phyloP scores from a whole-genome alignment of 2,888 invertebrate species.

The Phaedon cochleariae region DNA sequence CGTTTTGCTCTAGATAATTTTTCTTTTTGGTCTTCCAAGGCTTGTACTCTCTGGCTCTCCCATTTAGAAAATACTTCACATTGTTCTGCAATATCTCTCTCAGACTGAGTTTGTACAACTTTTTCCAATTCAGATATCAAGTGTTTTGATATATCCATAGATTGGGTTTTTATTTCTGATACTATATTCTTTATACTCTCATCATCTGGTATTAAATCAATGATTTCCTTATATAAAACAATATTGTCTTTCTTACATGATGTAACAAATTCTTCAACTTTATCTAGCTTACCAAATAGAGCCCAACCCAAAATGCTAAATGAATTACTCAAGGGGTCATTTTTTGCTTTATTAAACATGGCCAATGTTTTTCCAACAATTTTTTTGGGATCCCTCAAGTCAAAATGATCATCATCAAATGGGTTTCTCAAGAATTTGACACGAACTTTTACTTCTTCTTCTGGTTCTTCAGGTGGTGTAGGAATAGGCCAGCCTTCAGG shows the following conservation, averaged over 20 bases:
- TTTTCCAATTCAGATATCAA: conserved; percentile 60
- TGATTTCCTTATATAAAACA: conserved; percentile 56
- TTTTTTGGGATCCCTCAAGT: conserved; percentile 74
- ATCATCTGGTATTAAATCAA: conserved; percentile 59
- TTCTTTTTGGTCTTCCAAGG: conserved; percentile 69
- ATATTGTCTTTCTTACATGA: conserved; percentile 52
- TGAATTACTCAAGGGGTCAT: conserved; percentile 64
- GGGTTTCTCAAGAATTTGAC: conserved; percentile 83
- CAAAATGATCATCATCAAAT: conserved; percentile 90
- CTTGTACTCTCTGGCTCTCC: conserved; percentile 67
- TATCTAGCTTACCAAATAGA: conserved; percentile 57
- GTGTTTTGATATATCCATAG: conserved; percentile 57
- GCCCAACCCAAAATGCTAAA: conserved; percentile 61
- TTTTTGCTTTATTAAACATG: conserved; percentile 64
- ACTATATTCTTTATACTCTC: conserved; percentile 46
- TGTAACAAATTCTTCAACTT: conserved; percentile 53
- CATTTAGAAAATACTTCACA: conserved; percentile 68
- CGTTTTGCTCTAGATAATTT: conserved; percentile 63
- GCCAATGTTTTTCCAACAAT: conserved; percentile 85
- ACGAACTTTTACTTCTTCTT: conserved; percentile 65
- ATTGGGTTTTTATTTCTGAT: conserved; percentile 39
- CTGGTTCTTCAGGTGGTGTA: conserved; percentile 58
- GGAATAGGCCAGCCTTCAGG: conserved; percentile 63
- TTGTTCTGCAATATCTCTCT: conserved; percentile 69
- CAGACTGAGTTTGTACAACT: conserved; percentile 66